Conservation (phyloP, 2,797 vertebrate genomes). For the Sebastes nivosus region DNA sequence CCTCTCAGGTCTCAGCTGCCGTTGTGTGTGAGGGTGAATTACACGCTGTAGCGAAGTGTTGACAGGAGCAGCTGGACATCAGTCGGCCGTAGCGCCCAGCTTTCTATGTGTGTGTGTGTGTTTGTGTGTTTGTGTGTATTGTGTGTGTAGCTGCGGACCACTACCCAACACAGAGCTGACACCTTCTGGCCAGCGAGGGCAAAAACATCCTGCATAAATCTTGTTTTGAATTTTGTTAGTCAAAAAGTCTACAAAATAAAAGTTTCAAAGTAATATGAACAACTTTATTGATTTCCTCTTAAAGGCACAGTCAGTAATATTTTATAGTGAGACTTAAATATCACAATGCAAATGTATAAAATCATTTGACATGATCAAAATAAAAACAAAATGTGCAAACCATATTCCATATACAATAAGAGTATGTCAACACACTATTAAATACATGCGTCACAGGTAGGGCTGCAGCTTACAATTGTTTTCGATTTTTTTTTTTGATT, state of each 20-base stretch:
- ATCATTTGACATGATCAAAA: neutral
- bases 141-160: neutral
- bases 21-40: constrained; percentile 87
- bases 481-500: accelerated
- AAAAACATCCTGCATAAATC: constrained; percentile 38
- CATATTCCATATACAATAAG: neutral
- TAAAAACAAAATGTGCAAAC: neutral
- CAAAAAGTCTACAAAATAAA: neutral
- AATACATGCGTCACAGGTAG: no score
- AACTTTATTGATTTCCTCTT: neutral
- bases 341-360: neutral
- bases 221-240: neutral
- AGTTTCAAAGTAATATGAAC: neutral
- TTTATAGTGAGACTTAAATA: neutral
- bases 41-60: constrained; percentile 91
- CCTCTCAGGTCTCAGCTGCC: constrained; percentile 87
- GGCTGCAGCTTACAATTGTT: no score
- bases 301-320: neutral
- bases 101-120: constrained; percentile 8
- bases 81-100: constrained; percentile 76
- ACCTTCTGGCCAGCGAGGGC: constrained; percentile 74
- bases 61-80: constrained; percentile 97
- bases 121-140: constrained; percentile 13
- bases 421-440: neutral
- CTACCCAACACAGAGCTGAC: constrained; percentile 72